phyloP scores from a whole-genome alignment of 2,113 vertebrate species.

The Gymnarchus niloticus region DNA sequence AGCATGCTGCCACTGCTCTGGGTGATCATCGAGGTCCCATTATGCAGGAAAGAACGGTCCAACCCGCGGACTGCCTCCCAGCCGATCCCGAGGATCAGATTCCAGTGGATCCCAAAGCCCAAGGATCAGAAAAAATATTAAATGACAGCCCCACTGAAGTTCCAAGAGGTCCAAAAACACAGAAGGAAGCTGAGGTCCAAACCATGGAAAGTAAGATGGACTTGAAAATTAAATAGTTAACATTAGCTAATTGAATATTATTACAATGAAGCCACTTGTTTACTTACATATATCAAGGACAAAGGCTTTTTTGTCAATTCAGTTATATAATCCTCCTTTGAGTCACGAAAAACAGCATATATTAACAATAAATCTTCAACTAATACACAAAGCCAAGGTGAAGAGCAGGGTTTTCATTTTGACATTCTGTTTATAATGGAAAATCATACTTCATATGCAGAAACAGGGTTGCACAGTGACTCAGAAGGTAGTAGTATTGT shows the following conservation, averaged over 20 bases:
- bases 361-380: not conserved
- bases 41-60: not conserved
- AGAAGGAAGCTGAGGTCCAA: not conserved
- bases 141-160: not conserved
- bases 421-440: not conserved
- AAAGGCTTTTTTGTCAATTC: not conserved
- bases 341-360: not conserved
- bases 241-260: not conserved
- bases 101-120: not conserved
- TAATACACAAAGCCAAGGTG: not conserved
- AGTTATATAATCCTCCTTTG: not conserved
- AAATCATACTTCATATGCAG: not conserved
- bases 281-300: not conserved
- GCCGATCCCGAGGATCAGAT: not conserved
- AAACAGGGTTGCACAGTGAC: not conserved
- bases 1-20: too few relatives aligned
- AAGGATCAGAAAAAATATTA: not conserved
- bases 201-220: not conserved
- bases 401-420: not conserved
- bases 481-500: not conserved
- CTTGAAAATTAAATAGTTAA: not conserved
- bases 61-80: not conserved
- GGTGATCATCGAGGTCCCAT: not conserved
- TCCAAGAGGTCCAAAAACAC: not conserved
- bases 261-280: not conserved